A percentile compares a stretch with the other conserved stretches of the same genome.
Conservation (phyloP, 2,797 vertebrate species). For the Antrozous pallidus region DNA sequence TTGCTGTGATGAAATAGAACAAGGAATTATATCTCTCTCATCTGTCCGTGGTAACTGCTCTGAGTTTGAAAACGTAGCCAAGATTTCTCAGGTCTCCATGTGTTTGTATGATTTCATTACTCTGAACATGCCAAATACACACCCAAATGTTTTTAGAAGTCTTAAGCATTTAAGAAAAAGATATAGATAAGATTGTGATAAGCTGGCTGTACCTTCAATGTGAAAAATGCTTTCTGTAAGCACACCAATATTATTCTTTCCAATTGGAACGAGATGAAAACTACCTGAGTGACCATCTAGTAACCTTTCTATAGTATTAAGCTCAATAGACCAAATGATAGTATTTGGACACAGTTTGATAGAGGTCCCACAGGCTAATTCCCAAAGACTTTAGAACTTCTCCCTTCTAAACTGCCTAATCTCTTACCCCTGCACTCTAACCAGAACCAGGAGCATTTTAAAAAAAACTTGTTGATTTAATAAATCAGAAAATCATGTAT, state of each 20-base stretch:
- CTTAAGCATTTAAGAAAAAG: background rate
- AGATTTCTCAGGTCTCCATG: background rate
- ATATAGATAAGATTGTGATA: background rate
- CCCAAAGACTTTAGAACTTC: background rate
- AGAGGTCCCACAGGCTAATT: background rate
- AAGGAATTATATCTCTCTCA: background rate
- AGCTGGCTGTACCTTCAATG: background rate
- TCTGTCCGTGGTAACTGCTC: background rate
- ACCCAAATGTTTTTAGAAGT: background rate
- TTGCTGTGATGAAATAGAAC: background rate
- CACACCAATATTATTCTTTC: background rate
- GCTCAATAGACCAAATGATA: background rate
- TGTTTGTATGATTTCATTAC: background rate
- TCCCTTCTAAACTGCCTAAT: background rate
- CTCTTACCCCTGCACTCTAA: background rate
- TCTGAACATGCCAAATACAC: background rate
- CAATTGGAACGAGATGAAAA: background rate
- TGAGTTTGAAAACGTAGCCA: background rate
- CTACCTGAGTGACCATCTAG: background rate
- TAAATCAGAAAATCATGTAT: constrained; percentile 1
- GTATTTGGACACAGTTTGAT: background rate
- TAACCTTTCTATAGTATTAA: background rate
- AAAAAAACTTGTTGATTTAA: background rate
- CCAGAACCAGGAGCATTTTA: background rate
- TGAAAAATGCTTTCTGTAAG: background rate